Conservation (phyloP, 2,888 invertebrate genomes). For the Lamproptera curius region DNA sequence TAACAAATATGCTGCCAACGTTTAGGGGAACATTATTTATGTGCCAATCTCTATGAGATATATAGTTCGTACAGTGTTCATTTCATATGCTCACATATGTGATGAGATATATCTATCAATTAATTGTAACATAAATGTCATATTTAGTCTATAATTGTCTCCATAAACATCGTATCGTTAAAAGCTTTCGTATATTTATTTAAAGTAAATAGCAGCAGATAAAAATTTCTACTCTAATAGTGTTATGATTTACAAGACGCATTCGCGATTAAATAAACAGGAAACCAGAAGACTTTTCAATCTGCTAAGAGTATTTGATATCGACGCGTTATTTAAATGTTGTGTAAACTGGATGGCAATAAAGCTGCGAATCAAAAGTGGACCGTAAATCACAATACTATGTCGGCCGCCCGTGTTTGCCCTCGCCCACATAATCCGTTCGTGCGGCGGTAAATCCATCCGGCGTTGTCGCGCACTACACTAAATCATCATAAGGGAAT, state of each 20-base stretch:
- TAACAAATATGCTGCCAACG: conserved; percentile 53
- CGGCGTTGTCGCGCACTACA: conserved; percentile 63
- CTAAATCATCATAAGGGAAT: conserved; percentile 78
- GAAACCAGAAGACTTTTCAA: neutral
- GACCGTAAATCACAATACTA: conserved; percentile 72
- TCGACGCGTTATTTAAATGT: conserved; percentile 13
- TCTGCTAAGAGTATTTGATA: conserved; percentile 1
- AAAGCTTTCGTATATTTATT: neutral
- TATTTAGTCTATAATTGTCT: neutral
- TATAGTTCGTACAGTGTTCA: no score
- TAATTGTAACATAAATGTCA: no score
- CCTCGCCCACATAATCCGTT: conserved; percentile 78
- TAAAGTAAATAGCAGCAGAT: neutral
- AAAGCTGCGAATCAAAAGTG: conserved; percentile 75
- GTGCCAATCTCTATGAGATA: conserved; percentile 32
- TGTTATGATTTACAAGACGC: neutral
- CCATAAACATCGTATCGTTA: neutral
- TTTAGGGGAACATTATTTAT: conserved; percentile 42
- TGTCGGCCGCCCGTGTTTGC: conserved; percentile 75
- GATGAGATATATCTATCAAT: no score
- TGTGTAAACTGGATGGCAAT: conserved; percentile 52
- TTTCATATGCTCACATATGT: no score
- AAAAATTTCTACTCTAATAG: neutral
- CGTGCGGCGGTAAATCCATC: conserved; percentile 76
- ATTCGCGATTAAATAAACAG: neutral